phyloP scores from a whole-genome alignment of 37 sponge, comb jelly and placozoan species.

The Crambe crambe region DNA sequence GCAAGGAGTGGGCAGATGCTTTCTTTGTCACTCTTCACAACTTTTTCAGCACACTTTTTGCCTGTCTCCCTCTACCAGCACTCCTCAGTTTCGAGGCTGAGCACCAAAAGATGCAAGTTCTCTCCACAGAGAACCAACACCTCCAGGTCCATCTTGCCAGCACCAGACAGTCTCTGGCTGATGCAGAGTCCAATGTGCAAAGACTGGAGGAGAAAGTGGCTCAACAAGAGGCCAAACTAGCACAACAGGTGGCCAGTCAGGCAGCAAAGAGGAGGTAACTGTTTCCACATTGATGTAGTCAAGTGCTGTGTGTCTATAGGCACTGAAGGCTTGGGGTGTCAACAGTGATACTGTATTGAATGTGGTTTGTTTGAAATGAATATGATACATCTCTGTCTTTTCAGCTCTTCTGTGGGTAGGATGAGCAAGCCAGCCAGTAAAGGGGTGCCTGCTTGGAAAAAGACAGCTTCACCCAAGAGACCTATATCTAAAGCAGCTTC shows the following conservation, averaged over 20 bases:
- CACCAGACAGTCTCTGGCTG: slow-evolving; percentile 40
- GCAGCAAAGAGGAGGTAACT: slow-evolving; percentile 15
- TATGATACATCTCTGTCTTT: too few relatives aligned
- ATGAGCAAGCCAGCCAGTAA: too few relatives aligned
- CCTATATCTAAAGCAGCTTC: background rate
- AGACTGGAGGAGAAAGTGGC: slow-evolving; percentile 53
- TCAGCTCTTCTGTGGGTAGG: background rate
- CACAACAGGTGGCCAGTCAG: slow-evolving; percentile 10
- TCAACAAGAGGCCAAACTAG: slow-evolving; percentile 27
- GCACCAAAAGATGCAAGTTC: slow-evolving; percentile 70
- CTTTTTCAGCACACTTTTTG: slow-evolving; percentile 89
- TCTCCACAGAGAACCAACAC: slow-evolving; percentile 65
- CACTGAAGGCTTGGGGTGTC: too few relatives aligned
- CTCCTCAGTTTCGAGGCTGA: slow-evolving; percentile 81
- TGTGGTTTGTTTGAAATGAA: too few relatives aligned
- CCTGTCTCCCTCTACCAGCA: slow-evolving; percentile 72
- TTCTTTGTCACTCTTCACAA: slow-evolving; percentile 83
- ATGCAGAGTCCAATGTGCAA: slow-evolving; percentile 48
- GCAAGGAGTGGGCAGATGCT: slow-evolving; percentile 82
- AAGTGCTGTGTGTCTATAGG: too few relatives aligned
- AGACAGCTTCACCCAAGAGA: background rate
- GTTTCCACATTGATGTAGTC: too few relatives aligned
- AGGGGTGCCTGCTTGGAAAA: too few relatives aligned
- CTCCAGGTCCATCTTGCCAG: slow-evolving; percentile 71
- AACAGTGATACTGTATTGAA: too few relatives aligned